Conservation (phyloP, 2,113 vertebrate genomes). For the Chauna torquata region DNA sequence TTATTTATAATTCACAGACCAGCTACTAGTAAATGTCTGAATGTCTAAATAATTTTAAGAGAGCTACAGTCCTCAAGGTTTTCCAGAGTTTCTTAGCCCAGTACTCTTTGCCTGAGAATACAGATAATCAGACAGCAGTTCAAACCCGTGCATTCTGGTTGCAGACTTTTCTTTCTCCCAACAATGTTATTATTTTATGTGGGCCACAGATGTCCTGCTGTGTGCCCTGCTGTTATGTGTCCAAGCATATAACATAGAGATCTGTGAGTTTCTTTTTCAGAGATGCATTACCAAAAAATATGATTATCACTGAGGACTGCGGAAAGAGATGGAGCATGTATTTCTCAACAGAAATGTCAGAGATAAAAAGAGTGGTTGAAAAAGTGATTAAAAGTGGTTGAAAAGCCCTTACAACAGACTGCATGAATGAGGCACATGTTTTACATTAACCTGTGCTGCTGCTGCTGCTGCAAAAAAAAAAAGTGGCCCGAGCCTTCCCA, state of each 20-base stretch:
- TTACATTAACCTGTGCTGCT: background rate
- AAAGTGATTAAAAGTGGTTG: too few relatives aligned
- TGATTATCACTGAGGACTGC: background rate
- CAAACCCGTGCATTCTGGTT: background rate
- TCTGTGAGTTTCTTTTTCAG: background rate
- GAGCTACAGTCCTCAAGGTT: background rate
- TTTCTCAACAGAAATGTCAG: background rate
- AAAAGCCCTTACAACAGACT: background rate
- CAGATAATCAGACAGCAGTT: background rate
- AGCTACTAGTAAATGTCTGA: background rate
- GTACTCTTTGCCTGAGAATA: background rate
- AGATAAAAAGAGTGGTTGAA: background rate
- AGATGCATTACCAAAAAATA: background rate
- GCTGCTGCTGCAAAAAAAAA: too few relatives aligned
- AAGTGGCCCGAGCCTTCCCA: background rate
- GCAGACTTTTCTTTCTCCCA: background rate
- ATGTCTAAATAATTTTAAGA: background rate
- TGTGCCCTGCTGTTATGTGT: too few relatives aligned
- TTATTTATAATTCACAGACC: background rate
- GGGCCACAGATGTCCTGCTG: rapidly evolving
- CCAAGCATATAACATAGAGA: background rate
- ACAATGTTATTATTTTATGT: rapidly evolving
- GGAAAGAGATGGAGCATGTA: background rate
- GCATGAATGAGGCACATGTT: background rate
- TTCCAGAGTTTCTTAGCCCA: background rate